phyloP scores from a whole-genome alignment of 2,113 vertebrate species.

The Myrmecobius fasciatus region DNA sequence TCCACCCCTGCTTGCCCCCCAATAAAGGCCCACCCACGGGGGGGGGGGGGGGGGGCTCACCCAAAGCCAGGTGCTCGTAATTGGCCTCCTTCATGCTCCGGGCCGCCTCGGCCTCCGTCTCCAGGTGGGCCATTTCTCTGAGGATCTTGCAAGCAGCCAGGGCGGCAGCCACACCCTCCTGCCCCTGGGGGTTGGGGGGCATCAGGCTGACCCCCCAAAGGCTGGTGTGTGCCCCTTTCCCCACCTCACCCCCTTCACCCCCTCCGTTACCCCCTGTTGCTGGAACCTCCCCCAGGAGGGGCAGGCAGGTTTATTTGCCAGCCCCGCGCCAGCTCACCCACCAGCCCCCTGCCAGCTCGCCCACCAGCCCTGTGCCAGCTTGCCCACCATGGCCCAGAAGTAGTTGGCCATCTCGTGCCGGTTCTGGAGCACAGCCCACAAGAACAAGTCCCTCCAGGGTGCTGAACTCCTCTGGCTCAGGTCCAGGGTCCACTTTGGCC shows the following conservation, averaged over 20 bases:
- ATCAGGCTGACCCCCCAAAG: accelerated
- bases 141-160: conserved; percentile 95
- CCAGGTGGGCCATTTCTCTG: conserved; percentile 93
- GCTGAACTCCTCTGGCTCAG: conserved; percentile 88
- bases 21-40: too few species aligned
- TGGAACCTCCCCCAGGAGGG: background rate
- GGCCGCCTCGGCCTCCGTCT: conserved; percentile 89
- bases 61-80: conserved; percentile 94
- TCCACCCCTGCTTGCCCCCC: too few species aligned
- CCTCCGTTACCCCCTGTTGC: background rate
- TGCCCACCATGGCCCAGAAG: conserved; percentile 96
- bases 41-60: conserved; percentile 81
- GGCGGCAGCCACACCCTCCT: conserved; percentile 94
- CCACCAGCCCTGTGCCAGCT: background rate
- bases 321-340: too few species aligned
- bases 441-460: conserved; percentile 96
- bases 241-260: background rate
- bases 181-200: conserved; percentile 84
- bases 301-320: too few species aligned
- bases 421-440: conserved; percentile 96
- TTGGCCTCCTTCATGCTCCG: conserved; percentile 90
- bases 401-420: conserved; percentile 96
- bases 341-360: too few species aligned
- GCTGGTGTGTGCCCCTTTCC: too few species aligned
- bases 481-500: conserved; percentile 82